These are phyloP conservation scores for Porites divaricata DNA, from an alignment of 92 coral and sea anemone genomes.

Conservation along the genomic window DNA sequence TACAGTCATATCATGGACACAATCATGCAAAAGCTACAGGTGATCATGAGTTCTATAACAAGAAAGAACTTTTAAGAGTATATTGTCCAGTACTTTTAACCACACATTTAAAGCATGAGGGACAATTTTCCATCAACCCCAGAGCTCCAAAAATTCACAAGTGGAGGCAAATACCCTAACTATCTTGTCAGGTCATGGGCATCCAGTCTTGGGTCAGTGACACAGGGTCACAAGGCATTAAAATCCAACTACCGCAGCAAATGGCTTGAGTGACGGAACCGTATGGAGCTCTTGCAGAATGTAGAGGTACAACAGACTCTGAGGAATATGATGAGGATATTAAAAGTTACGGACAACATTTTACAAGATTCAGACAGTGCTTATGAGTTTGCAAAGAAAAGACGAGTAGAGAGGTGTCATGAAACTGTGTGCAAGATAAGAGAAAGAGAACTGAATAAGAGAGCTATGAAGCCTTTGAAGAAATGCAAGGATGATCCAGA, in stretches of 20 bases:
- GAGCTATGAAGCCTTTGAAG: not conserved
- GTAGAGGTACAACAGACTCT: constrained; percentile 73
- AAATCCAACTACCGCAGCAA: constrained; percentile 10
- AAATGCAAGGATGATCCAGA: not conserved
- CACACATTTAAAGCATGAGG: not conserved
- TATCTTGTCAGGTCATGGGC: constrained; percentile 63
- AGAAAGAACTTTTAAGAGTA: too few relatives aligned
- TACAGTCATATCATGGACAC: not conserved
- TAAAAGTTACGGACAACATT: constrained; percentile 1
- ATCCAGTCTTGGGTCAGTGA: constrained; percentile 11
- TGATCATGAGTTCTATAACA: not conserved
- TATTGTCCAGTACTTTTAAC: not conserved
- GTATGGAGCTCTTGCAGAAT: constrained; percentile 74
- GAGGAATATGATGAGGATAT: constrained; percentile 44
- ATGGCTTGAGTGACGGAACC: constrained; percentile 66
- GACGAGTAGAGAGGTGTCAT: constrained; percentile 45
- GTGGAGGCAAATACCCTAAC: constrained; percentile 50
- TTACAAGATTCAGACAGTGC: constrained; percentile 56
- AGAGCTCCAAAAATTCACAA: not conserved
- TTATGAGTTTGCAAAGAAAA: constrained; percentile 30
- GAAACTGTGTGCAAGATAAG: constrained; percentile 49
- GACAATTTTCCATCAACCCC: constrained; percentile 2
- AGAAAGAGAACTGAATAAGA: not conserved
- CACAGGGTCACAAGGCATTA: constrained; percentile 32
- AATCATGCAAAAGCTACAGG: not conserved